phyloP scores from a whole-genome alignment of 2,113 vertebrate species.

The Misgurnus mizolepis region DNA sequence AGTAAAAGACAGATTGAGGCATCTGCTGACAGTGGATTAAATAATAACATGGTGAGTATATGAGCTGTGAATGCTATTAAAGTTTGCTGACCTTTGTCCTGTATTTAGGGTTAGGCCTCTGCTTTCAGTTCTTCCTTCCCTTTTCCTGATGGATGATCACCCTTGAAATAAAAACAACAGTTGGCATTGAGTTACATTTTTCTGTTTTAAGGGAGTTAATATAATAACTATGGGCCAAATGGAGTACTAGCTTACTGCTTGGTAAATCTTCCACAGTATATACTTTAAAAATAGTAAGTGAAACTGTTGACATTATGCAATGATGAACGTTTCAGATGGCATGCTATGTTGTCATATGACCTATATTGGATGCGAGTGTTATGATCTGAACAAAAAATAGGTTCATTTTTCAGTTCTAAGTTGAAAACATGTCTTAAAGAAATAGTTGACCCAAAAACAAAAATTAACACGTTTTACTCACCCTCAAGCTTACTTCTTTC shows the following conservation, averaged over 20 bases:
- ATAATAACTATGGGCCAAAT: not conserved
- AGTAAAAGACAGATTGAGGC: not conserved
- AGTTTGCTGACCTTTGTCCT: conserved; percentile 31
- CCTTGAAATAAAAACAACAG: not conserved
- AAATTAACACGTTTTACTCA: no score
- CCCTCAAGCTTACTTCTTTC: no score
- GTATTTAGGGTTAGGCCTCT: not conserved
- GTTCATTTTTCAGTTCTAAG: no score
- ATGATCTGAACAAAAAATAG: no score
- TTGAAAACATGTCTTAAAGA: no score
- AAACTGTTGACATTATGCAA: not conserved
- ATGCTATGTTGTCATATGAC: no score
- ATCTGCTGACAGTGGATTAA: not conserved
- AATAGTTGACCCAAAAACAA: no score
- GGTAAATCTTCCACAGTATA: no score
- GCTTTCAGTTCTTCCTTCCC: not conserved
- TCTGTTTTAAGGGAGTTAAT: not conserved
- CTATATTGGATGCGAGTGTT: no score
- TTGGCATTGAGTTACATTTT: not conserved
- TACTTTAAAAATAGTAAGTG: not conserved
- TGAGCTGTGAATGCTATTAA: not conserved
- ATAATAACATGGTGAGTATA: not conserved
- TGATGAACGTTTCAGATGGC: no score
- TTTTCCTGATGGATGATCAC: not conserved
- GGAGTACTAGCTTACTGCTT: not conserved